Evolutionary conservation across 2,888 invertebrate species (phyloP), one percentile per base, ranked within the genome.

Genomic region (Heliconius sara): DNA sequence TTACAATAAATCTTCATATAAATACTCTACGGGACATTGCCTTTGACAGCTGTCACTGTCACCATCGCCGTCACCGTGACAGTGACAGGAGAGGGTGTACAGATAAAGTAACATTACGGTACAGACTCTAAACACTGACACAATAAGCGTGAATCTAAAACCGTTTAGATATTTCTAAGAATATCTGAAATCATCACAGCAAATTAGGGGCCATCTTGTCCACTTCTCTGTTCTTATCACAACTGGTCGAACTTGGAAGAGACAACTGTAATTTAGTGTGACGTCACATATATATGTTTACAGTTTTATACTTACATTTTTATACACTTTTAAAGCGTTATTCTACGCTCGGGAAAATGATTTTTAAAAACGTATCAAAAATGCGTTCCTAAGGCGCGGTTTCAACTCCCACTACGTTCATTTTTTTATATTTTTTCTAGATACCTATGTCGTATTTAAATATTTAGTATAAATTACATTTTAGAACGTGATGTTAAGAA

Each of bases 1-100:
- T 92, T 91, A 92, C 90, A 91, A 91, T 93, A 92, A 92, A 93
- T 90, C 88, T 91, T 85, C 89, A 91, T 92, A 92, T 89, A 92
- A 92, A 93, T 85, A 85, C 84, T 84, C 87, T 87, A 88, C 85
- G 84, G 85, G 86, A 86, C 86, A 83, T 83, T 83, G 84, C 84
- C 84, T 82, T 81, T 81, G 84, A 84, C 84, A 84, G 84, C 83
- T 84, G 84, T 82, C 84, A 82, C 76, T 83, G 77, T 82, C 83
- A n/a, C 72, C 30, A 30, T 22, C 72, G 22, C 30, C 12, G 34
- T 25, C 34, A 22, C 71, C 80, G 73, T 83, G 78, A 83, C 79
- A 67, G 76, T 72, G 80, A 82, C 83, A 79, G 80, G 75, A 68
- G 80, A 78, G 81, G 76, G 68, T 77, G 81, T 80, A 79, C 83